Evolutionary conservation across 1,140 invertebrate species (phyloP).

Genomic region (Bombyx mandarina): DNA sequence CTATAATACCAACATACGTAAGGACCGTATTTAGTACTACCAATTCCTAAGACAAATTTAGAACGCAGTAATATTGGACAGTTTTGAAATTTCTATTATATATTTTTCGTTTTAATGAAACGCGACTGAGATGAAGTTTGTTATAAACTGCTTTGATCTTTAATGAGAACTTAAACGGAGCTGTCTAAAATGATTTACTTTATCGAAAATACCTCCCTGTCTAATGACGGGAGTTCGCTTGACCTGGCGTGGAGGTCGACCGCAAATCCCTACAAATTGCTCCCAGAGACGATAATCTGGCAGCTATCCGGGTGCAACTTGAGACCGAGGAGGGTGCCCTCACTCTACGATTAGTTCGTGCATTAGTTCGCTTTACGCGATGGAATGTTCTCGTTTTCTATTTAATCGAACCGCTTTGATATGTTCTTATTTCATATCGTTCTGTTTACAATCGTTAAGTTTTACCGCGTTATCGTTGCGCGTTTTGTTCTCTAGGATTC

Average conservation of each 20-base stretch:
- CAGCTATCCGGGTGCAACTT: slow-evolving; percentile 23
- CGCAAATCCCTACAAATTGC: slow-evolving; percentile 59
- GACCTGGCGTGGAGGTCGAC: slow-evolving; percentile 31
- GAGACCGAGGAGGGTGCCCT: slow-evolving; percentile 4
- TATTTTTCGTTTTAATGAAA: too few species aligned
- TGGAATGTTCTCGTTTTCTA: slow-evolving; percentile 44
- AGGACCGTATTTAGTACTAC: too few species aligned
- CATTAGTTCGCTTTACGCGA: slow-evolving; percentile 33
- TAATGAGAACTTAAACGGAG: too few species aligned
- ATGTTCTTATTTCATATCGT: not conserved
- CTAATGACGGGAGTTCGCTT: slow-evolving; percentile 29
- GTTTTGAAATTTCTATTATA: too few species aligned
- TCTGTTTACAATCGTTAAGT: not conserved
- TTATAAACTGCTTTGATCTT: too few species aligned
- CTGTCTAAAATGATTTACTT: not conserved
- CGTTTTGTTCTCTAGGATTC: slow-evolving; percentile 29
- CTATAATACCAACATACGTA: too few species aligned
- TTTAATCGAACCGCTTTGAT: slow-evolving; percentile 25
- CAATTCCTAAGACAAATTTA: too few species aligned
- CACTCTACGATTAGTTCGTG: slow-evolving; percentile 15
- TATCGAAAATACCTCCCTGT: not conserved
- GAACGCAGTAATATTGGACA: too few species aligned
- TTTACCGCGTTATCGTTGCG: not conserved
- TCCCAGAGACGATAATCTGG: slow-evolving; percentile 51
- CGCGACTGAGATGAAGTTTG: too few species aligned